A percentile compares a stretch with the other conserved stretches of the same genome.
These are phyloP conservation scores for Forbesichthys agassizii DNA, from an alignment of 2,113 vertebrate species.

Conservation along the genomic window DNA sequence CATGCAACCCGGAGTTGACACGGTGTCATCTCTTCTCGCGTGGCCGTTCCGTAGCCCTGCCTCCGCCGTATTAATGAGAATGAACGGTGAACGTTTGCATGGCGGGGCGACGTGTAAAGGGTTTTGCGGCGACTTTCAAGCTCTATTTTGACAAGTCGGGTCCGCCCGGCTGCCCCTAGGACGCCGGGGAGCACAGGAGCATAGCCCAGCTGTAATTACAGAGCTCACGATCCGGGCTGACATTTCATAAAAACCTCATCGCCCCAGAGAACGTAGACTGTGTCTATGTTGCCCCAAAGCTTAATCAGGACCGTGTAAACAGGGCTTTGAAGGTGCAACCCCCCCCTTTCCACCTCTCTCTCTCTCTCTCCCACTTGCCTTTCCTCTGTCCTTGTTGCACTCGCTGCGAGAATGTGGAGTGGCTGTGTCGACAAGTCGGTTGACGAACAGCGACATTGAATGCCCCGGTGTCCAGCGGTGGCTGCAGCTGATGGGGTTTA, in stretches of 20 bases:
- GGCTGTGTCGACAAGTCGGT: conserved; percentile 10
- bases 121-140: conserved; percentile 45
- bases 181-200: conserved; percentile 40
- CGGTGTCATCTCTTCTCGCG: not conserved
- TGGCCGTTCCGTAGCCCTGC: conserved; percentile 32
- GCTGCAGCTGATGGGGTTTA: not conserved
- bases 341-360: not conserved
- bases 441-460: conserved; percentile 2
- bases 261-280: conserved; percentile 45
- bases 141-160: conserved; percentile 47
- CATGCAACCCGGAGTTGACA: conserved; percentile 21
- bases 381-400: conserved; percentile 23
- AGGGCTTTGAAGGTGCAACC: conserved; percentile 24
- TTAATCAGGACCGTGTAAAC: conserved; percentile 65
- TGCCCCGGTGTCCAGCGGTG: not conserved
- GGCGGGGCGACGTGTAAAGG: conserved; percentile 11
- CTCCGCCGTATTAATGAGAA: conserved; percentile 61
- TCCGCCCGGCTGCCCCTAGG: conserved; percentile 44
- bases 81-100: conserved; percentile 43
- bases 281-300: conserved; percentile 45
- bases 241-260: conserved; percentile 60
- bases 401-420: conserved; percentile 13
- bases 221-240: conserved; percentile 50
- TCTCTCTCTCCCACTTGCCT: not conserved
- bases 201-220: conserved; percentile 53